These are phyloP conservation scores for Thymelicus sylvestris DNA, from an alignment of 2,888 invertebrate genomes.

Conservation along the genomic window DNA sequence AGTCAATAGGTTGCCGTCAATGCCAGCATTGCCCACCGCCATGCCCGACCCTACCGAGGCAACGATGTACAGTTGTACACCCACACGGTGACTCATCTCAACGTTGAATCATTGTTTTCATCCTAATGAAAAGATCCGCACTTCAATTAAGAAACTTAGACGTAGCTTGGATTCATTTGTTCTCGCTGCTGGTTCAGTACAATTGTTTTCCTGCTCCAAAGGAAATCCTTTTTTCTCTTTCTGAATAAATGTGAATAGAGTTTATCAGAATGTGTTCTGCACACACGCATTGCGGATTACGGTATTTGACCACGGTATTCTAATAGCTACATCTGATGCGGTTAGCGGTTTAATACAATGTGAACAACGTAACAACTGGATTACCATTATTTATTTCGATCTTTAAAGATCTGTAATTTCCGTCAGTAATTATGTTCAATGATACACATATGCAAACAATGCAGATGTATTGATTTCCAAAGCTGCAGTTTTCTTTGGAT, in stretches of 20 bases:
- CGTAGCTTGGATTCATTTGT: constrained; percentile 12
- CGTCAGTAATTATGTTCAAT: too few relatives aligned
- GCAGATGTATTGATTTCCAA: too few relatives aligned
- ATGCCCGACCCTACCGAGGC: neutral
- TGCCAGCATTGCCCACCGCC: constrained; percentile 30
- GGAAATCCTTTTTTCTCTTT: neutral
- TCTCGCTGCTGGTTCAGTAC: neutral
- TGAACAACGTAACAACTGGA: constrained; percentile 1
- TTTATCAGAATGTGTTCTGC: constrained; percentile 1
- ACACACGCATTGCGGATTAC: constrained; percentile 3
- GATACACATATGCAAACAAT: too few relatives aligned
- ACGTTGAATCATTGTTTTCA: constrained; percentile 73
- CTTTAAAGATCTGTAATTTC: neutral
- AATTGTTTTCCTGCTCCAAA: constrained; percentile 9
- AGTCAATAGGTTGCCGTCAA: constrained; percentile 37
- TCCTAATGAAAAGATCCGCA: constrained; percentile 57
- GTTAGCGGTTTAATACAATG: constrained; percentile 8
- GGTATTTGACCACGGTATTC: constrained; percentile 14
- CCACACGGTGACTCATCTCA: constrained; percentile 60
- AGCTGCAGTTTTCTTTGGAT: too few relatives aligned
- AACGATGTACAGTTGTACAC: constrained; percentile 39
- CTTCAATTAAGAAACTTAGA: constrained; percentile 29
- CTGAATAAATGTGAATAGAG: neutral
- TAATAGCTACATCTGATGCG: neutral
- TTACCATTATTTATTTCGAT: neutral